Conservation (phyloP, 2,888 invertebrate genomes). For the Endotricha flammealis region DNA sequence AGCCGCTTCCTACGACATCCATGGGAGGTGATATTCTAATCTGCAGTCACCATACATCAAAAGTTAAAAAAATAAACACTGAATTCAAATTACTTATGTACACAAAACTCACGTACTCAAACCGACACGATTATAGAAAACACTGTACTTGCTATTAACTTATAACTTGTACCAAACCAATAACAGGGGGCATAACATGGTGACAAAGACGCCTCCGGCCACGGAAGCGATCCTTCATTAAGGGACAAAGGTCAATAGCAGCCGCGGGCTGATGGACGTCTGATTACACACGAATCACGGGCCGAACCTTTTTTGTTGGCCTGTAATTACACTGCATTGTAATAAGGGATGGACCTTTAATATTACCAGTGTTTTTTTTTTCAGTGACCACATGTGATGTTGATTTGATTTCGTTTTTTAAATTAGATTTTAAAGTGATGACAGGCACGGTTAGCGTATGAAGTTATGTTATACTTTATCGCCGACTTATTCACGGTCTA, state of each 20-base stretch:
- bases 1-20: too few relatives aligned
- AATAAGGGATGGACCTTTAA: conserved; percentile 3
- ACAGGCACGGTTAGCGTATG: too few relatives aligned
- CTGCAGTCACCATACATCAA: too few relatives aligned
- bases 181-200: conserved; percentile 26
- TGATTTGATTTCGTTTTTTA: too few relatives aligned
- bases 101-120: too few relatives aligned
- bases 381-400: neutral
- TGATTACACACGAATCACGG: conserved; percentile 45
- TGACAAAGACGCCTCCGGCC: conserved; percentile 50
- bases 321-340: conserved; percentile 35
- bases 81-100: too few relatives aligned
- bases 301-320: conserved; percentile 37
- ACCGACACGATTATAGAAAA: too few relatives aligned
- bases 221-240: conserved; percentile 58
- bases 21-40: too few relatives aligned
- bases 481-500: too few relatives aligned
- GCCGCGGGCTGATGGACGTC: conserved; percentile 31
- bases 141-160: neutral
- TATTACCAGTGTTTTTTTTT: neutral
- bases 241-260: conserved; percentile 53
- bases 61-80: too few relatives aligned
- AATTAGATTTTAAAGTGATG: too few relatives aligned
- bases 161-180: conserved; percentile 18
- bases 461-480: too few relatives aligned